phyloP scores from a whole-genome alignment of 2,797 vertebrate species.

The Artibeus jamaicensis region DNA sequence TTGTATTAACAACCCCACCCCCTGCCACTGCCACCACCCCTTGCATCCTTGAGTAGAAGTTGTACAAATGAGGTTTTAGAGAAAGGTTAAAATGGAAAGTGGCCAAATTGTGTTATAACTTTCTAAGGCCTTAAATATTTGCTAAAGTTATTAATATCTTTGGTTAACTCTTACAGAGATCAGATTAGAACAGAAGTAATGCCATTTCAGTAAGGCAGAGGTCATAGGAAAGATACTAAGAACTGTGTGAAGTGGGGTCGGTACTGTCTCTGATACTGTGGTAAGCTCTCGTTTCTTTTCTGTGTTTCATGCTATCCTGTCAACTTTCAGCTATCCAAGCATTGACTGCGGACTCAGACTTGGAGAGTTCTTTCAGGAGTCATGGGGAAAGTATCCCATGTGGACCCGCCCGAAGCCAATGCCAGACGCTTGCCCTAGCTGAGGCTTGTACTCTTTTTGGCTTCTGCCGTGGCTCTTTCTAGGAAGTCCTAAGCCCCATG shows the following conservation, averaged over 20 bases:
- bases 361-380: neutral
- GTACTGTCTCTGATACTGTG: neutral
- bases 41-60: neutral
- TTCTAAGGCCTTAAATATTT: neutral
- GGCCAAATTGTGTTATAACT: neutral
- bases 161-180: neutral
- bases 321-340: neutral
- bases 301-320: neutral
- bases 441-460: neutral
- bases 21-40: too few species aligned
- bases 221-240: neutral
- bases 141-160: neutral
- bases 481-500: neutral
- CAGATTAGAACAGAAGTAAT: neutral
- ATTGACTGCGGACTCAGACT: neutral
- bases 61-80: conserved; percentile 6
- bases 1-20: neutral
- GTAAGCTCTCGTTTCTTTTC: neutral
- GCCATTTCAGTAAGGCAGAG: neutral
- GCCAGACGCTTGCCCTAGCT: neutral
- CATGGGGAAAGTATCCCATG: neutral
- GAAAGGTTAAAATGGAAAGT: conserved; percentile 34
- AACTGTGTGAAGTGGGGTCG: neutral
- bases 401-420: neutral
- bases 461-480: neutral